phyloP scores from a whole-genome alignment of 2,888 invertebrate genomes.

The Opisthograptis luteolata region DNA sequence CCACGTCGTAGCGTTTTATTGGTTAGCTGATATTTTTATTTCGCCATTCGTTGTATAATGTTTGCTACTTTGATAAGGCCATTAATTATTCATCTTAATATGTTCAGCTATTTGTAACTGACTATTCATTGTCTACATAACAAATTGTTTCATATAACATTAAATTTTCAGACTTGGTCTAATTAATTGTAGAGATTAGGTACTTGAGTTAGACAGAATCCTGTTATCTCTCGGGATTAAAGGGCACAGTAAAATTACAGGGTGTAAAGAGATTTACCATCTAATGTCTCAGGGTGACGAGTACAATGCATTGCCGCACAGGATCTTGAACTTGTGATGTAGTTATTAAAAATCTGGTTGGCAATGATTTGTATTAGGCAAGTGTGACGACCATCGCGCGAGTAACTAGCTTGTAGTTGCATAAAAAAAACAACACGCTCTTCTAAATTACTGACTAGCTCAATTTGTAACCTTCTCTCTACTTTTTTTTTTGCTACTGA shows the following conservation, averaged over 20 bases:
- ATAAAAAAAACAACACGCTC: constrained; percentile 11
- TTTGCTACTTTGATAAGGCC: background rate
- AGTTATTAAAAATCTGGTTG: no score
- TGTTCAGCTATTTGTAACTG: background rate
- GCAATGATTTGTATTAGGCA: no score
- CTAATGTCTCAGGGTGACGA: no score
- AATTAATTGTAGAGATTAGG: background rate
- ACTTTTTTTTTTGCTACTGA: no score
- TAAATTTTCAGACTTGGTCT: background rate
- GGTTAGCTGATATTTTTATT: constrained; percentile 6
- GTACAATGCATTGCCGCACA: no score
- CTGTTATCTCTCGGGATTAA: no score
- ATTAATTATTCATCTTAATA: background rate
- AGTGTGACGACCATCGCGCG: no score
- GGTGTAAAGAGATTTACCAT: no score
- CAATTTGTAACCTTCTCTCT: constrained; percentile 48
- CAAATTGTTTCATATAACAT: background rate
- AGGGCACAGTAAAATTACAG: no score
- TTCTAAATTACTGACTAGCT: no score
- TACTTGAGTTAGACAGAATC: background rate
- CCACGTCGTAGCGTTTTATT: constrained; percentile 9
- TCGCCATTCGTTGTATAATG: background rate
- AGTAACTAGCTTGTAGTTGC: no score
- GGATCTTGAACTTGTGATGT: no score
- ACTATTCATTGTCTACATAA: background rate